A percentile compares a stretch with the other conserved stretches of the same genome.
phyloP scores from a whole-genome alignment of 1,140 invertebrate genomes.

The Trichonephila clavipes region DNA sequence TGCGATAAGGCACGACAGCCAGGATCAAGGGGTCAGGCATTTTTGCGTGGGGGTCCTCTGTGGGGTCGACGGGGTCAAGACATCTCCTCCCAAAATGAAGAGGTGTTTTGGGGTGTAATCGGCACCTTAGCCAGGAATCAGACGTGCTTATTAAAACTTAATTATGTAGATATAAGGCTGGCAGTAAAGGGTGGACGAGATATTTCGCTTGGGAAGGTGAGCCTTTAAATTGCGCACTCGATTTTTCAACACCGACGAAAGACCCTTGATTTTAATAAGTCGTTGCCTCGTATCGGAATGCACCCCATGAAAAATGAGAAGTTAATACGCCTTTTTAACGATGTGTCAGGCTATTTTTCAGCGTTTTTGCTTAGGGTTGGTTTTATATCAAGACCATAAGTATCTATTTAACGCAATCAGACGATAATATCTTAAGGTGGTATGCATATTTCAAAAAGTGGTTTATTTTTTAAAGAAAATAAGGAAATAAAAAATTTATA shows the following conservation, averaged over 20 bases:
- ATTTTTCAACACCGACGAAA: conserved; percentile 13
- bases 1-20: conserved; percentile 9
- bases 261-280: neutral
- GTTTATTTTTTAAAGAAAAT: no score
- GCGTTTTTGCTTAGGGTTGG: no score
- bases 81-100: conserved; percentile 8
- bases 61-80: neutral
- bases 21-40: neutral
- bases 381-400: no score
- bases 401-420: no score
- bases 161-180: conserved; percentile 63
- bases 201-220: neutral
- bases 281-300: neutral
- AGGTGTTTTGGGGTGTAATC: conserved; percentile 51
- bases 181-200: conserved; percentile 21
- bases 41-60: conserved; percentile 4
- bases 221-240: neutral
- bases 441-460: no score
- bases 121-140: conserved; percentile 25
- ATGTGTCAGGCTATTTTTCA: neutral
- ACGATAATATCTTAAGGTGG: no score
- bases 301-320: neutral
- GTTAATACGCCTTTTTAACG: neutral
- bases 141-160: conserved; percentile 65
- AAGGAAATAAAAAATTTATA: no score